Evolutionary conservation across 2,888 invertebrate species (phyloP).

Genomic region (Heteropelma amictum): DNA sequence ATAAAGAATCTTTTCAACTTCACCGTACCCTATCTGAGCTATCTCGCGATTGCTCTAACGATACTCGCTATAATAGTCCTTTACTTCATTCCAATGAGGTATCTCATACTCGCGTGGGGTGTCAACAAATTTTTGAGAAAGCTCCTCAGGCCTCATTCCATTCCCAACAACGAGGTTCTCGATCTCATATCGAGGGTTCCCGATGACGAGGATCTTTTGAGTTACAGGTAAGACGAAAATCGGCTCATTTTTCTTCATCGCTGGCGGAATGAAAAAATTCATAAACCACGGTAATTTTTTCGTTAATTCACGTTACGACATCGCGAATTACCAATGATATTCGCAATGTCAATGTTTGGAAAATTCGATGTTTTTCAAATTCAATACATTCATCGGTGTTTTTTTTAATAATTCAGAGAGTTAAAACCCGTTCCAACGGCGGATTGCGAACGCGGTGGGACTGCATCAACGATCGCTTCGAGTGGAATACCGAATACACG

Average conservation of each 20-base stretch:
- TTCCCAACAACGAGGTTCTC: constrained; percentile 97
- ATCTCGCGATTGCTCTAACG: constrained; percentile 91
- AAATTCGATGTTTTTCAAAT: constrained; percentile 3
- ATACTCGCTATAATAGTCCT: constrained; percentile 87
- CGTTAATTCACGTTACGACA: not conserved
- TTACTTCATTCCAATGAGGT: constrained; percentile 93
- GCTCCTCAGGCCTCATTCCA: constrained; percentile 93
- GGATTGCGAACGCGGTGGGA: constrained; percentile 75
- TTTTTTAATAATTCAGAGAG: constrained; percentile 79
- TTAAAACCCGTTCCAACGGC: constrained; percentile 82
- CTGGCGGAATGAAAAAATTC: too few species aligned
- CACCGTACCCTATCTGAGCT: constrained; percentile 97
- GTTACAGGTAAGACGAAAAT: constrained; percentile 72
- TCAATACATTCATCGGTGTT: not conserved
- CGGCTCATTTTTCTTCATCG: not conserved
- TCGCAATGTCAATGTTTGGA: too few species aligned
- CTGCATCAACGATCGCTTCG: constrained; percentile 60
- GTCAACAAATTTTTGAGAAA: constrained; percentile 97
- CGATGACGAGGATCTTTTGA: constrained; percentile 94
- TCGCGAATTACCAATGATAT: too few species aligned
- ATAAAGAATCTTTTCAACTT: constrained; percentile 98
- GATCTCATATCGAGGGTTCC: constrained; percentile 97
- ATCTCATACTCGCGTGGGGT: constrained; percentile 95
- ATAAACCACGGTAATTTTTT: too few species aligned
- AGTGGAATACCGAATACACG: constrained; percentile 64